Percentiles rank a stretch among this genome's conserved stretches.
phyloP scores from a whole-genome alignment of 2,113 vertebrate genomes.

The Xerus inauris region DNA sequence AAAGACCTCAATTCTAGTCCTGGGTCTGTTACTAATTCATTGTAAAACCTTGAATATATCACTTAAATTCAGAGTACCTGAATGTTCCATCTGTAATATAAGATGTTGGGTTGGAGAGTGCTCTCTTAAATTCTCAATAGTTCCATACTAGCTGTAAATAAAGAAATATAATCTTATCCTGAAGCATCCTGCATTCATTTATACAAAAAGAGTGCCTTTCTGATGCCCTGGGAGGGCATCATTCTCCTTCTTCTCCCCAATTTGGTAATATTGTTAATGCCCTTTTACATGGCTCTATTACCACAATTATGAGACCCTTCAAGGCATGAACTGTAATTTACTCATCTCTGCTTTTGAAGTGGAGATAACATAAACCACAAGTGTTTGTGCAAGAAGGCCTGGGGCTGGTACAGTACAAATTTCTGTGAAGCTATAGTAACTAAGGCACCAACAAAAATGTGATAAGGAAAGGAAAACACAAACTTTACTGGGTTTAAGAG shows the following conservation, averaged over 20 bases:
- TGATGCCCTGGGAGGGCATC: background rate
- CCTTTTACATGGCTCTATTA: background rate
- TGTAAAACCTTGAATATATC: slow-evolving; percentile 29
- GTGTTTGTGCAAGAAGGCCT: background rate
- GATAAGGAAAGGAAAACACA: background rate
- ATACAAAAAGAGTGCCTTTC: slow-evolving; percentile 36
- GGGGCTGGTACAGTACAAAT: background rate
- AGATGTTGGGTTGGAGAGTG: background rate
- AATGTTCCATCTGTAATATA: slow-evolving; percentile 43
- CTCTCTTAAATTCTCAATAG: slow-evolving; percentile 34
- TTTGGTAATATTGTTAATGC: background rate
- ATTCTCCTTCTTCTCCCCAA: background rate
- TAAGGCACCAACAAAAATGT: slow-evolving; percentile 14
- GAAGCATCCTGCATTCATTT: background rate
- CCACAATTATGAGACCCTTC: background rate
- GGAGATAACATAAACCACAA: background rate
- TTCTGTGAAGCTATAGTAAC: background rate
- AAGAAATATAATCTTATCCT: slow-evolving; percentile 18
- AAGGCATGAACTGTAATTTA: background rate
- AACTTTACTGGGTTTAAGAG: background rate
- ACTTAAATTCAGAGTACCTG: slow-evolving; percentile 16
- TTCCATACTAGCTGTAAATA: slow-evolving; percentile 16
- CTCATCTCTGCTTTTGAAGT: background rate
- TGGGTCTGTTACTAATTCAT: slow-evolving; percentile 4
- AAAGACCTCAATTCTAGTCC: slow-evolving; percentile 28